Evolutionary conservation across 2,113 vertebrate species (phyloP), one percentile per base, ranked within the genome.

Genomic region (Struthidea cinerea): DNA sequence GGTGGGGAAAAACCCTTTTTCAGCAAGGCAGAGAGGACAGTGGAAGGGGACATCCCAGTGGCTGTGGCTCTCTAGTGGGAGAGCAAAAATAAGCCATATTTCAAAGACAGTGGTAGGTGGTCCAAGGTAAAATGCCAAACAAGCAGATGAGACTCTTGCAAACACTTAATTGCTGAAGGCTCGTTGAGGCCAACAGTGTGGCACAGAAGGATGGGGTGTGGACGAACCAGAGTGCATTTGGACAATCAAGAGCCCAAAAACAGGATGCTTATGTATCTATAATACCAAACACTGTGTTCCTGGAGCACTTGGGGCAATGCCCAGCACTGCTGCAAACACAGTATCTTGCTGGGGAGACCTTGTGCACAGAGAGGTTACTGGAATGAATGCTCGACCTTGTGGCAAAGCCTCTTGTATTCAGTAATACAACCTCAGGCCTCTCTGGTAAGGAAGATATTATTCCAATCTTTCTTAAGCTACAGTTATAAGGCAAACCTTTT

Each of bases 1-100:
- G 1, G 33, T 0, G 21, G 42, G 12, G 3, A 23, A 69, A 39
- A 27, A 2, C 0, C 1, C 2, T 59, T 49, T 83, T 68, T 42
- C 1, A 1, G 32, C 47, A 71, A 35, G 24, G 27, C 11, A 32
- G 18, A 65, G 17, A 69, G 28, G 35, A 56, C 33, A 41, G 14
- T 28, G 32, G 35, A 49, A 65, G 27, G 13, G 20, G 12, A 50
- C 33, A 41, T 35, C 23, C 57, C 42, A 20, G 67, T 46, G 64
- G 11, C 11, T 85, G n/a, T 50, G 37, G 30, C 21, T 79, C 80
- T 46, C 63, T 33, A 49, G 20, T 18, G 39, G 37, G 21, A 70
- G 23, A 79, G 46, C 28, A 82, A 65, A 68, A 81, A 50, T 22
- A 49, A 8, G 26, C 16, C 32, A 1, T 32, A 21, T 42, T 63